Evolutionary conservation across 2,797 vertebrate species (phyloP).

Genomic region (Poecilia velifera): DNA sequence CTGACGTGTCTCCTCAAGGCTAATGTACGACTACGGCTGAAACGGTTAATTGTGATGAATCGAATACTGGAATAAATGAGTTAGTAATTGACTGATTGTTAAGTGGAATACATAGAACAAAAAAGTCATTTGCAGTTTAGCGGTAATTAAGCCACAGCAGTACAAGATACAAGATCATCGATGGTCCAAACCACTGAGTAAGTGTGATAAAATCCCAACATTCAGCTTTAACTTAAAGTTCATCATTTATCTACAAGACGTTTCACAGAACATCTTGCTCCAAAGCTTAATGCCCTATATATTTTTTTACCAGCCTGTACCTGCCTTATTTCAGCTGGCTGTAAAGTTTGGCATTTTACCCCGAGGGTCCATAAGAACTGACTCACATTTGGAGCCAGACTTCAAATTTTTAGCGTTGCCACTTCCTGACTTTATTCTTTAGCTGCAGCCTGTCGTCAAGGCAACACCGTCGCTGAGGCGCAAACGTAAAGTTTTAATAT

Average conservation of each 20-base stretch:
- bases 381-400: background rate
- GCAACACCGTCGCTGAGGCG: background rate
- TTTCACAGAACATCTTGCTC: background rate
- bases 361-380: background rate
- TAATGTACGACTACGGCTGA: background rate
- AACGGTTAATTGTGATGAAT: too few species aligned
- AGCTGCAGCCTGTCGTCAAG: background rate
- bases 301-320: background rate
- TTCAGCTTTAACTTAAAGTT: background rate
- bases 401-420: background rate
- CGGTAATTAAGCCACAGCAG: too few species aligned
- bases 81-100: too few species aligned
- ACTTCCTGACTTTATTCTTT: background rate
- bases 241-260: background rate
- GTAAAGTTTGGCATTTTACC: constrained; percentile 4
- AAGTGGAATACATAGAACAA: too few species aligned
- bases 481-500: background rate
- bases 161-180: background rate
- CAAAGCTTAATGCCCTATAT: background rate
- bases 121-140: too few species aligned
- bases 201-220: background rate
- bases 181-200: background rate
- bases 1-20: background rate
- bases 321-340: background rate
- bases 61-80: too few species aligned